These are phyloP conservation scores for Pectinophora gossypiella DNA, from an alignment of 1,140 invertebrate species.

Conservation along the genomic window DNA sequence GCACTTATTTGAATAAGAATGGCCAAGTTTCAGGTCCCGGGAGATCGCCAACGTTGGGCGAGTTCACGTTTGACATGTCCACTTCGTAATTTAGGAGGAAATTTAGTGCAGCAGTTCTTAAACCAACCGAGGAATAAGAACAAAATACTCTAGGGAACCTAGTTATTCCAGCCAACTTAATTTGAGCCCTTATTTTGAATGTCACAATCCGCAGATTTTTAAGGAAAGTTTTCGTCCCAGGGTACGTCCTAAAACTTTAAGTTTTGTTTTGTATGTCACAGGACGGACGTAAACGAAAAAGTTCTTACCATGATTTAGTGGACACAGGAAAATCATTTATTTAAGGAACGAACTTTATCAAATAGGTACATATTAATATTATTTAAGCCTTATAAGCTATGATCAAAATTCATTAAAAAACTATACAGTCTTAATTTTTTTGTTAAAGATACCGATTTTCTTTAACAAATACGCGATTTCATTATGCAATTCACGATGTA, in stretches of 20 bases:
- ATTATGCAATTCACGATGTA: too few species aligned
- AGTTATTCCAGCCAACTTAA: not conserved
- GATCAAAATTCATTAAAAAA: too few species aligned
- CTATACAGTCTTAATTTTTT: too few species aligned
- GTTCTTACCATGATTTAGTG: not conserved
- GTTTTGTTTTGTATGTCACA: not conserved
- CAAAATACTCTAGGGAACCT: not conserved
- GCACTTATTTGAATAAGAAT: slow-evolving; percentile 64
- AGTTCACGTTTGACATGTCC: slow-evolving; percentile 22
- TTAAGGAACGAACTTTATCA: too few species aligned
- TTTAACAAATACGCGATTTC: too few species aligned
- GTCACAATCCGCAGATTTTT: not conserved
- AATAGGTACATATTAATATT: too few species aligned
- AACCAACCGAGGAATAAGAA: not conserved
- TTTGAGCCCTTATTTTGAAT: not conserved
- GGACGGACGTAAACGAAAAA: not conserved
- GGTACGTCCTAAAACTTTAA: not conserved
- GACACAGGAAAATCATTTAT: too few species aligned
- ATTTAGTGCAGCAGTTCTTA: slow-evolving; percentile 6
- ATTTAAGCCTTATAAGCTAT: too few species aligned
- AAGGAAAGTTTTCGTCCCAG: not conserved
- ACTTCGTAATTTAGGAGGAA: slow-evolving; percentile 21
- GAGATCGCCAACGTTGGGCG: slow-evolving; percentile 17
- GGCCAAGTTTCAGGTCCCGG: slow-evolving; percentile 25
- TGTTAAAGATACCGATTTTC: too few species aligned